These are phyloP conservation scores for Misgurnus anguillicaudatus DNA, from an alignment of 2,113 vertebrate genomes.

Conservation along the genomic window DNA sequence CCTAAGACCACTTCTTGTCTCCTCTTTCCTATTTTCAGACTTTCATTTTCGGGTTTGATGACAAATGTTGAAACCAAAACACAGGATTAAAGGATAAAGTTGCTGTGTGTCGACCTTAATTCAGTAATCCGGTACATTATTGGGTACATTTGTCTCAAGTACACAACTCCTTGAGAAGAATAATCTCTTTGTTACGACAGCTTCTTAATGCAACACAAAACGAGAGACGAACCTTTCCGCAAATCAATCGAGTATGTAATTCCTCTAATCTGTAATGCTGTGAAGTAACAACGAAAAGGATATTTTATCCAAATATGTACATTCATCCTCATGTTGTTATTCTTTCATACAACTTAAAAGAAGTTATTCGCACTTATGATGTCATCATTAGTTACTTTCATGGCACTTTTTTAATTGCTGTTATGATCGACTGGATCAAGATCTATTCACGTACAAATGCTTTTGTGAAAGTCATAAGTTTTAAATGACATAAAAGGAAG, in stretches of 20 bases:
- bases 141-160: constrained; percentile 63
- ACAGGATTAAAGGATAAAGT: constrained; percentile 78
- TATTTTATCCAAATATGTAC: background rate
- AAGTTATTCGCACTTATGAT: background rate
- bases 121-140: constrained; percentile 75
- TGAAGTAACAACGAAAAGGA: background rate
- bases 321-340: background rate
- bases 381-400: too few relatives aligned
- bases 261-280: constrained; percentile 2
- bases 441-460: too few relatives aligned
- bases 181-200: constrained; percentile 5
- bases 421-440: too few relatives aligned
- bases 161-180: constrained; percentile 10
- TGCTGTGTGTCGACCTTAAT: constrained; percentile 75
- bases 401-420: too few relatives aligned
- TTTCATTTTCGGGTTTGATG: constrained; percentile 74
- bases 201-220: constrained; percentile 18
- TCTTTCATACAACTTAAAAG: background rate
- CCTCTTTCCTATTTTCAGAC: constrained; percentile 8
- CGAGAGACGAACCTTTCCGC: constrained; percentile 3
- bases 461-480: too few relatives aligned
- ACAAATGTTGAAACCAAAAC: constrained; percentile 79
- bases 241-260: background rate
- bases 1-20: constrained; percentile 10
- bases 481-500: too few relatives aligned